Base-by-base conservation (phyloP, 2,797 vertebrate species). In the Anableps anableps region DNA sequence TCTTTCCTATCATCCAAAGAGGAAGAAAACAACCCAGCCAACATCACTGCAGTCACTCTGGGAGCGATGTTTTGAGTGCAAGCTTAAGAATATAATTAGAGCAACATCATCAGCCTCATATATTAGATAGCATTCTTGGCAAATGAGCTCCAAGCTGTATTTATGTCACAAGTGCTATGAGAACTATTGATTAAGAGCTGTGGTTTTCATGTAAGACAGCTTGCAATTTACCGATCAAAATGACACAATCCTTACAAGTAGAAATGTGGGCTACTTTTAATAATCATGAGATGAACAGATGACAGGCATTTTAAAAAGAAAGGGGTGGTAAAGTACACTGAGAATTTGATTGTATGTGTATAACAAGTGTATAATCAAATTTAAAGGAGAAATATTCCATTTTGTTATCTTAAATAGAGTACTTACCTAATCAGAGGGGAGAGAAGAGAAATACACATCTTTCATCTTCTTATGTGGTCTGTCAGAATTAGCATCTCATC, bases 111-210 rank as follows among this genome's bases (percentile, higher is more conserved):
- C 80, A 89, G 55, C 62, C 77, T 88, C 78, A 79, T 90, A 77
- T 88, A 83, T 92, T 81, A 85, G 88, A 91, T 85, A 82, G 89
- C 78, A 60, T 86, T 90, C 85, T 90, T 90, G 87, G 90, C 87
- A 85, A 72, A 43, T 2, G 41, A 17, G 51, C 76, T 85, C 71
- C 51, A 74, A 80, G 80, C 78, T 82, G 75, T 72, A 81, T 73
- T 86, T 85, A 75, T 74, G 68, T 82, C 81, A 64, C 83, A 78
- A 83, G 53, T 76, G 80, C 87, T 88, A 74, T 86, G 86, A 90
- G 87, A 80, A 88, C 74, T 90, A 87, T 91, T 92, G 89, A 93
- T 91, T 88, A 83, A 85, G 79, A 68, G 77, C 75, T 71, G 72
- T 77, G 53, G 71, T 84, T 88, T 85, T 87, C 80, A 53, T 80